Conservation (phyloP, 2,797 vertebrate genomes). For the Glossophaga mutica region DNA sequence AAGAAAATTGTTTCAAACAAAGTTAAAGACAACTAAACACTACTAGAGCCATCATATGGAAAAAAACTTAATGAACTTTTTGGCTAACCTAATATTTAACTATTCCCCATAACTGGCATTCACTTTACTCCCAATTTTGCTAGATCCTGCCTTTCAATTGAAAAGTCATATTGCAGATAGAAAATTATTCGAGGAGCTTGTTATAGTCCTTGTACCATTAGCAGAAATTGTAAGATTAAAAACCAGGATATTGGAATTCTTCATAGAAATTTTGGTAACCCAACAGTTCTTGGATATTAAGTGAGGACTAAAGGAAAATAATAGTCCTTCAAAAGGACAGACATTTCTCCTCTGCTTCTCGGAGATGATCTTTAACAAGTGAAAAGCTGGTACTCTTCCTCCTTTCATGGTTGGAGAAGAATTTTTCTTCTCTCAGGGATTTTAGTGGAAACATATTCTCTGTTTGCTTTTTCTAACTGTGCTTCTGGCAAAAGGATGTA, state of each 20-base stretch:
- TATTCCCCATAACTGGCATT: background rate
- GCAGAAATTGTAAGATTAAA: conserved; percentile 12
- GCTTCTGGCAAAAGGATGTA: conserved; percentile 17
- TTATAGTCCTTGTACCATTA: background rate
- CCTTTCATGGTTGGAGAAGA: background rate
- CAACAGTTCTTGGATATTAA: background rate
- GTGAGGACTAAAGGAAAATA: background rate
- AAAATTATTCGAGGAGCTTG: background rate
- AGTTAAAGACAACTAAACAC: background rate
- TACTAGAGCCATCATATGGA: background rate
- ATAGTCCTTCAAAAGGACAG: background rate
- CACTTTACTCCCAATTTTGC: background rate
- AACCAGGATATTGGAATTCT: background rate
- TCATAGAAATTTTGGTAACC: background rate
- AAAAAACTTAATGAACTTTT: background rate
- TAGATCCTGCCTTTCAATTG: background rate
- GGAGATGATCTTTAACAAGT: background rate
- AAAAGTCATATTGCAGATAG: background rate
- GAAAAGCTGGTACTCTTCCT: background rate
- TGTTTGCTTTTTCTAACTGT: conserved; percentile 29
- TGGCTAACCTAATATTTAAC: background rate
- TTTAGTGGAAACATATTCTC: conserved; percentile 38
- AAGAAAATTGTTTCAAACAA: background rate
- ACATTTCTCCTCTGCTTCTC: background rate
- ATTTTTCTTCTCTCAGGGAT: background rate